Percentiles rank a stretch among this genome's conserved stretches.
Evolutionary conservation across 2,888 invertebrate species (phyloP).

Genomic region (Monoplex corrugatus): DNA sequence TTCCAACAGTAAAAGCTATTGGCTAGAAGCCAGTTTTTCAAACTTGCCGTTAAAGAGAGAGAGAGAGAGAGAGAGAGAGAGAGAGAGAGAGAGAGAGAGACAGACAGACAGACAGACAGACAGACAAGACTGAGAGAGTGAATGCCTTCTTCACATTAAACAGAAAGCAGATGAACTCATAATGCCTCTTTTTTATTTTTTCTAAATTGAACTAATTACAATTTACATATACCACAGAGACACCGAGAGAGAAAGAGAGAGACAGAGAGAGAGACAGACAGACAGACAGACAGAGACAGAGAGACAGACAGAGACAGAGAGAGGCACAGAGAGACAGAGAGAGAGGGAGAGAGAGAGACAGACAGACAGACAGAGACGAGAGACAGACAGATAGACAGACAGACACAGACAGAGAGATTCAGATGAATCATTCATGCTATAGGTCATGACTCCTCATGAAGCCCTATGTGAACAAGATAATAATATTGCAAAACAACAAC

Average conservation of each 20-base stretch:
- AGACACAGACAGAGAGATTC: neutral
- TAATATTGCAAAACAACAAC: no score
- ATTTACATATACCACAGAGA: neutral
- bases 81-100: conserved; percentile 5
- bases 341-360: neutral
- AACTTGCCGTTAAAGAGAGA: no score
- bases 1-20: no score
- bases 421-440: no score
- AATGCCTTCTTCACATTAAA: neutral
- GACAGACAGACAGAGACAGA: neutral
- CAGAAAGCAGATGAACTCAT: neutral
- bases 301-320: conserved; percentile 30
- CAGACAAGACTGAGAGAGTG: neutral
- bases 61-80: conserved; percentile 26
- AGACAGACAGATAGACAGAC: neutral
- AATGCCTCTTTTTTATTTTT: no score
- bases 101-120: neutral
- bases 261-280: neutral
- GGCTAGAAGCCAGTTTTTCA: no score
- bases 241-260: neutral
- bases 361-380: neutral
- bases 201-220: no score
- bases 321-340: neutral
- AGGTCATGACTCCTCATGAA: no score
- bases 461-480: no score